Base-by-base conservation (phyloP, 2,888 invertebrate species). In the Azorinus chamasolen region DNA sequence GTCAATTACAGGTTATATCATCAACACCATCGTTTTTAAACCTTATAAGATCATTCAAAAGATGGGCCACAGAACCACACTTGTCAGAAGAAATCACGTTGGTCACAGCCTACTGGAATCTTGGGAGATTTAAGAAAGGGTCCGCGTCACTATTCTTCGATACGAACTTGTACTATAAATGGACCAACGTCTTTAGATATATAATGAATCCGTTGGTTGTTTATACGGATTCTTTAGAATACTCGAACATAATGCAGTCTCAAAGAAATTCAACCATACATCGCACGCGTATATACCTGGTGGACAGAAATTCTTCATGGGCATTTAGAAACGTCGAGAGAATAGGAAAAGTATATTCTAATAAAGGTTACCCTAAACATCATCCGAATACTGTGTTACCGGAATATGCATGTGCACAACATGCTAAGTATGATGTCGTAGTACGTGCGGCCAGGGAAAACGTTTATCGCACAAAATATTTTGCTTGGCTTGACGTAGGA, bases 401-500 rank as follows among this genome's bases (percentile, higher is more conserved):
- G 0, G 84, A 64, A 51, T 88, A 88, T 69, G 50, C 87, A 10
- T 85, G 85, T 59, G 76, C 79, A 14, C 84, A 84, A 48, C 84
- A 85, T 71, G 78, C 88, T 14, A 88, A 88, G 61, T 85, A 78
- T 79, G 84, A 82, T 14, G 62, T 81, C 24, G 59, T 84, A 6
- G 63, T 71, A 20, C 43, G 75, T 3, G 80, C 85, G 3, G 71
- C 84, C 3, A 46, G 57, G 2, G 57, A 69, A 10, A 65, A 83
- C n/a, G 61, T 62, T 50, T 87, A 85, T 61, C 39, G 61, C 4
- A 72, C 79, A 10, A 75, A 71, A 32, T 86, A 76, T 69, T 82
- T 80, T 46, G 75, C 83, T 32, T 88, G 88, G 88, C 22, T 88
- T 0, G 88, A 88, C 61, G 68, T 87, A 14, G 88, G 87, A 14